phyloP scores from a whole-genome alignment of 2,113 vertebrate species.

The Plecturocebus donacophilus region DNA sequence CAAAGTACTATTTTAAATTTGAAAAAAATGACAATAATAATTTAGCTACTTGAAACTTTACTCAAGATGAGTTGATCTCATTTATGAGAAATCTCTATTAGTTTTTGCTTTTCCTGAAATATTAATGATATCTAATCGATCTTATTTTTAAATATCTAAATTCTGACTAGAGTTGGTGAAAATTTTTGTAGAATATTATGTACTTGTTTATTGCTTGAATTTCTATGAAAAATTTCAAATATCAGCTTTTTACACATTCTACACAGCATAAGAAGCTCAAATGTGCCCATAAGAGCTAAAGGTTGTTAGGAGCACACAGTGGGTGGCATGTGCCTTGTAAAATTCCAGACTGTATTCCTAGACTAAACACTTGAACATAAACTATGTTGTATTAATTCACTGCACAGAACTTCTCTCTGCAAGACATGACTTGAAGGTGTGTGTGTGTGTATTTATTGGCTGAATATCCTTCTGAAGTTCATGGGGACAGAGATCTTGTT shows the following conservation, averaged over 20 bases:
- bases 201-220: neutral
- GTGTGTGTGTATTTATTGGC: neutral
- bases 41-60: constrained; percentile 6
- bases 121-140: neutral
- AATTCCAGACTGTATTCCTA: neutral
- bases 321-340: neutral
- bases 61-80: neutral
- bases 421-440: neutral
- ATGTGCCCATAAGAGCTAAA: neutral
- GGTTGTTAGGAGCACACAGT: neutral
- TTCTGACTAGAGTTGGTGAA: neutral
- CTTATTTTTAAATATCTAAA: neutral
- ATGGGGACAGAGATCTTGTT: neutral
- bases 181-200: neutral
- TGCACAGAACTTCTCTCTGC: neutral
- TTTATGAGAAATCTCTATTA: neutral
- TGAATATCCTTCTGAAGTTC: neutral
- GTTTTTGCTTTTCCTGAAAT: neutral
- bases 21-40: neutral
- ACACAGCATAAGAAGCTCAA: neutral
- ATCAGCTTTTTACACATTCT: neutral
- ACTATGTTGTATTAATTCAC: neutral
- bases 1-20: neutral
- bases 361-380: neutral
- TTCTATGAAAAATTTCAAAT: neutral